A percentile compares a stretch with the other conserved stretches of the same genome.
Conservation (phyloP, 2,797 vertebrate genomes). For the Myioborus miniatus region DNA sequence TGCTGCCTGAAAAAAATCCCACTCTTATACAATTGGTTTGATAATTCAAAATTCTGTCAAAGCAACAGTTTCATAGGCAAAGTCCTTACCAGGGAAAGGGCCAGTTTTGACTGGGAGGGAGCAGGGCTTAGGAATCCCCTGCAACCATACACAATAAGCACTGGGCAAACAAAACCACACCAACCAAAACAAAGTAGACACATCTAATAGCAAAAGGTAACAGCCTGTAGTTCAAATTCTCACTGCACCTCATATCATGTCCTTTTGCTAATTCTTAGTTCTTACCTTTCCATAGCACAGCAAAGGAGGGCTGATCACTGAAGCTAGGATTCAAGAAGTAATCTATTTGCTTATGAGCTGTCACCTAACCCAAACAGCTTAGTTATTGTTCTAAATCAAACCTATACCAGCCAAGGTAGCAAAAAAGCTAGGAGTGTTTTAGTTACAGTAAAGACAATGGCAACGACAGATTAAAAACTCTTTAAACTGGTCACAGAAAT, state of each 20-base stretch:
- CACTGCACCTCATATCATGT: background rate
- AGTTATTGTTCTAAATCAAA: background rate
- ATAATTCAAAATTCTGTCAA: background rate
- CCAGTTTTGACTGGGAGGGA: fast-evolving
- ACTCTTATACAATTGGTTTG: background rate
- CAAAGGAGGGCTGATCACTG: background rate
- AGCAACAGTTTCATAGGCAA: background rate
- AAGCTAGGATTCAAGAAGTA: background rate
- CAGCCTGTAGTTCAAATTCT: background rate
- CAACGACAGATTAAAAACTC: background rate
- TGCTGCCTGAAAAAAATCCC: background rate
- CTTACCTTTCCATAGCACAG: background rate
- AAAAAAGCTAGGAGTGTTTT: background rate
- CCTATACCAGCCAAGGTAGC: background rate
- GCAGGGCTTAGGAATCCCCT: background rate
- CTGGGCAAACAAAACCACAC: background rate
- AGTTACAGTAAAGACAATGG: background rate
- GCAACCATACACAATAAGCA: background rate
- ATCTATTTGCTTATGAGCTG: background rate
- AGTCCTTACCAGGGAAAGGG: background rate
- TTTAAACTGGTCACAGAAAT: background rate
- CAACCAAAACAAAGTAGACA: background rate
- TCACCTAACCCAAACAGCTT: background rate
- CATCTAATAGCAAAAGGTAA: background rate
- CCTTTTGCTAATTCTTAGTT: background rate